Conservation (phyloP, 1,140 invertebrate species). For the Coelopa frigida region DNA sequence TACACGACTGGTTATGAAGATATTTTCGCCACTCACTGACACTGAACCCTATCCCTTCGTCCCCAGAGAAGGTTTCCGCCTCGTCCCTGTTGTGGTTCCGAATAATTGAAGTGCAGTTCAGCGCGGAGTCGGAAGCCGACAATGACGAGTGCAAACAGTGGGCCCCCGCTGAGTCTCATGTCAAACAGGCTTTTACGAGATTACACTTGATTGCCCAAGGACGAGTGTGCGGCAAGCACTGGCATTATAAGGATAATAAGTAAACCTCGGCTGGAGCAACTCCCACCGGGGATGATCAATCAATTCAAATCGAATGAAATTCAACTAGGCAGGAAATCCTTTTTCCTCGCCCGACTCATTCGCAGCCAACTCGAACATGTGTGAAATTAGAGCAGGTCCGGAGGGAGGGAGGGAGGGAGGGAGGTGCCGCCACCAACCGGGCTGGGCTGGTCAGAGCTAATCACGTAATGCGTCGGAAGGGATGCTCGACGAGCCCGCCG, state of each 20-base stretch:
- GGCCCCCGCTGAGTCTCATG: constrained; percentile 1
- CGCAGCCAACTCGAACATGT: no score
- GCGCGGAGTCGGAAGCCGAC: constrained; percentile 5
- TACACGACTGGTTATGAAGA: no score
- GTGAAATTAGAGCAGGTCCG: no score
- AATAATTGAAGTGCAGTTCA: background rate
- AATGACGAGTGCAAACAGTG: constrained; percentile 6
- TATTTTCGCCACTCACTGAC: no score
- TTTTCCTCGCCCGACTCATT: no score
- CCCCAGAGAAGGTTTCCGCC: background rate
- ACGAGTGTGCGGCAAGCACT: constrained; percentile 11
- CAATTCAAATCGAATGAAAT: constrained; percentile 38
- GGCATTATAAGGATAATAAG: background rate
- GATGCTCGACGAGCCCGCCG: no score
- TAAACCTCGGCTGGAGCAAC: no score
- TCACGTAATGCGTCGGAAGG: no score
- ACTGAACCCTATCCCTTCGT: no score
- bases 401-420: no score
- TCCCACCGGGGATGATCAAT: constrained; percentile 43
- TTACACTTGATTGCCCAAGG: constrained; percentile 33
- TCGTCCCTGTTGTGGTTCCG: background rate
- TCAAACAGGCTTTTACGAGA: constrained; percentile 33
- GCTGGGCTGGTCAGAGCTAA: no score
- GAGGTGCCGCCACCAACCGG: no score
- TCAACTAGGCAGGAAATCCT: constrained; percentile 15